Evolutionary conservation across 2,113 vertebrate genomes (phyloP).

Genomic region (Bubo bubo): DNA sequence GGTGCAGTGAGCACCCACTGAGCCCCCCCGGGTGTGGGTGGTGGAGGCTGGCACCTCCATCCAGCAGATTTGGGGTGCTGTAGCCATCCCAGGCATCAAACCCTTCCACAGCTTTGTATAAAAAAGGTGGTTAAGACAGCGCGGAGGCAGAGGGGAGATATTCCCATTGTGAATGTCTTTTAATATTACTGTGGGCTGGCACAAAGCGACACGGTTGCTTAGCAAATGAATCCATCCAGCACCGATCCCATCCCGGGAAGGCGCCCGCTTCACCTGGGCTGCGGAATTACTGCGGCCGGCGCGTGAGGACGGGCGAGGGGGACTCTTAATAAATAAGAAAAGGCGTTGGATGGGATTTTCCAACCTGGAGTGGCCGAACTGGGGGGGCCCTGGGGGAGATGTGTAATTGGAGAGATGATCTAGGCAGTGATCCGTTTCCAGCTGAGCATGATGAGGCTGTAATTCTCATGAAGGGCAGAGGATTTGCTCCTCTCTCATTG

Average conservation of each 20-base stretch:
- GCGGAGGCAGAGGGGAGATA: background rate
- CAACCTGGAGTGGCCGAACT: rapidly evolving
- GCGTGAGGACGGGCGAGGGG: rapidly evolving
- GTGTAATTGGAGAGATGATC: background rate
- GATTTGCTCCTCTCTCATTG: background rate
- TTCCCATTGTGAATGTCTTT: background rate
- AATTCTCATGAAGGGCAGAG: slow-evolving; percentile 6
- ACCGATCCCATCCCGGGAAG: background rate
- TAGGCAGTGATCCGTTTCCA: background rate
- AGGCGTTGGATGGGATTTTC: background rate
- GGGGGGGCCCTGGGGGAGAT: background rate
- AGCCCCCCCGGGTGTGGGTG: background rate
- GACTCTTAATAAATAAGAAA: background rate
- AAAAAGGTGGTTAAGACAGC: background rate
- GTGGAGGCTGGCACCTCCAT: background rate
- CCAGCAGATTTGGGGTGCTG: background rate
- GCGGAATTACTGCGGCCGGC: rapidly evolving
- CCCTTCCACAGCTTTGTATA: background rate
- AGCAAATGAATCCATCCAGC: background rate
- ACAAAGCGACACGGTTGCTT: background rate
- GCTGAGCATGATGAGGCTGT: background rate
- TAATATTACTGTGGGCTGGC: background rate
- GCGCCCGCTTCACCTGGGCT: background rate
- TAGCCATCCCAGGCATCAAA: background rate
- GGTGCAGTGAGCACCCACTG: rapidly evolving